These are phyloP conservation scores for Paracentrotus lividus DNA, from an alignment of 53 echinoderm and acorn worm genomes.

Conservation along the genomic window DNA sequence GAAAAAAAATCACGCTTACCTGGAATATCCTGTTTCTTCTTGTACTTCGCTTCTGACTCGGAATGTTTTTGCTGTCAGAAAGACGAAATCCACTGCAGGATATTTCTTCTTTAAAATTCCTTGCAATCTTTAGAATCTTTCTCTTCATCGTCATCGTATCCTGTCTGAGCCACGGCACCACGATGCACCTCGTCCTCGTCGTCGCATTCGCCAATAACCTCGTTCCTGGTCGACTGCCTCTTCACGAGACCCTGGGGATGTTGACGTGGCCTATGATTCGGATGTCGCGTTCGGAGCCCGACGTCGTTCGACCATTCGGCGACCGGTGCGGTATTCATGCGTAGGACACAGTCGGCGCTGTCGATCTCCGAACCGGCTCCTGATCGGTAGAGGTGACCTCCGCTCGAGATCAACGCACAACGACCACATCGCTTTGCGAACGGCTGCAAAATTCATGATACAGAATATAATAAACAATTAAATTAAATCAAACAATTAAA, in stretches of 20 bases:
- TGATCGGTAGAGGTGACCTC: constrained; percentile 74
- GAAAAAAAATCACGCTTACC: too few species aligned
- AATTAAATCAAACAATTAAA: too few species aligned
- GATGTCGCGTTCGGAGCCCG: constrained; percentile 75
- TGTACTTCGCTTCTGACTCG: constrained; percentile 66
- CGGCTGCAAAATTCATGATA: constrained; percentile 39
- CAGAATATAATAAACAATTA: neutral
- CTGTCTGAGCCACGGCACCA: constrained; percentile 78
- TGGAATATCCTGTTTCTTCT: constrained; percentile 71
- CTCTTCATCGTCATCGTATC: constrained; percentile 61
- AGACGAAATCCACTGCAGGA: constrained; percentile 74
- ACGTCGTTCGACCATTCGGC: constrained; percentile 74
- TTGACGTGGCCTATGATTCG: constrained; percentile 81
- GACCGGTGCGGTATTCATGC: constrained; percentile 86
- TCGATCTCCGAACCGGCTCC: constrained; percentile 83
- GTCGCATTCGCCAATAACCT: neutral
- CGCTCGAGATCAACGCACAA: constrained; percentile 80
- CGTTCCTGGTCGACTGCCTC: constrained; percentile 39
- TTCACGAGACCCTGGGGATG: constrained; percentile 65
- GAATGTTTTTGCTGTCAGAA: constrained; percentile 79
- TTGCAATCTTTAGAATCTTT: constrained; percentile 54
- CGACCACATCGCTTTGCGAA: constrained; percentile 69
- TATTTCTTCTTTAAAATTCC: constrained; percentile 63
- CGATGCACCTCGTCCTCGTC: constrained; percentile 71
- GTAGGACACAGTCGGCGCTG: constrained; percentile 79